phyloP scores from a whole-genome alignment of 2,888 invertebrate species.

The Eupeodes latifasciatus region DNA sequence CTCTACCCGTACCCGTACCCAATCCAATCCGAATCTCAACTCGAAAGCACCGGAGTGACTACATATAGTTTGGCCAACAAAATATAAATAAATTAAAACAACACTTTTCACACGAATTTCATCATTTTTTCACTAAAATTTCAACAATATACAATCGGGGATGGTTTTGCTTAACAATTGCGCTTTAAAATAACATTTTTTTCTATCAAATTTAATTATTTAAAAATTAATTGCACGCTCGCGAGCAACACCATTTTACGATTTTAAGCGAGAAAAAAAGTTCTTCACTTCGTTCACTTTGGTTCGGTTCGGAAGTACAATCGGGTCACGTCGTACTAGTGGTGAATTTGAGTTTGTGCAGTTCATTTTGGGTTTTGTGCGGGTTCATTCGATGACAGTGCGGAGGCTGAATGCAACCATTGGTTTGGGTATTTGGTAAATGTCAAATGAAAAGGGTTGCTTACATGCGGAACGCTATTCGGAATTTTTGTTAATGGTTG shows the following conservation, averaged over 20 bases:
- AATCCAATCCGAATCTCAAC: conserved; percentile 27
- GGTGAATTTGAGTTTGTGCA: conserved; percentile 60
- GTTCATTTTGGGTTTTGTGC: conserved; percentile 29
- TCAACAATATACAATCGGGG: conserved; percentile 45
- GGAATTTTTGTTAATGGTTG: no score
- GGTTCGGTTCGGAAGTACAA: conserved; percentile 61
- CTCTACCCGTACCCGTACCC: conserved; percentile 22
- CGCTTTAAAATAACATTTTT: conserved; percentile 61
- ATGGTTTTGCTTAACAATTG: conserved; percentile 51
- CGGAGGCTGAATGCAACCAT: background rate
- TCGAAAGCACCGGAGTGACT: conserved; percentile 72
- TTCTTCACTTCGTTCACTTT: conserved; percentile 26
- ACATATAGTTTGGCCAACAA: conserved; percentile 73
- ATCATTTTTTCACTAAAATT: conserved; percentile 52
- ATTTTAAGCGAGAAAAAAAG: conserved; percentile 65
- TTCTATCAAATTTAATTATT: conserved; percentile 50
- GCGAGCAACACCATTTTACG: conserved; percentile 76
- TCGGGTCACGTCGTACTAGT: conserved; percentile 76
- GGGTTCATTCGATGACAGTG: conserved; percentile 45
- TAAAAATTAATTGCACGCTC: conserved; percentile 71
- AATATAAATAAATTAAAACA: conserved; percentile 70
- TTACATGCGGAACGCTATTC: background rate
- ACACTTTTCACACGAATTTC: conserved; percentile 67
- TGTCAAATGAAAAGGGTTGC: conserved; percentile 17
- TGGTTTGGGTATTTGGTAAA: conserved; percentile 46